Base-by-base conservation (phyloP, 2,113 vertebrate genomes). In the Nipponia nippon region DNA sequence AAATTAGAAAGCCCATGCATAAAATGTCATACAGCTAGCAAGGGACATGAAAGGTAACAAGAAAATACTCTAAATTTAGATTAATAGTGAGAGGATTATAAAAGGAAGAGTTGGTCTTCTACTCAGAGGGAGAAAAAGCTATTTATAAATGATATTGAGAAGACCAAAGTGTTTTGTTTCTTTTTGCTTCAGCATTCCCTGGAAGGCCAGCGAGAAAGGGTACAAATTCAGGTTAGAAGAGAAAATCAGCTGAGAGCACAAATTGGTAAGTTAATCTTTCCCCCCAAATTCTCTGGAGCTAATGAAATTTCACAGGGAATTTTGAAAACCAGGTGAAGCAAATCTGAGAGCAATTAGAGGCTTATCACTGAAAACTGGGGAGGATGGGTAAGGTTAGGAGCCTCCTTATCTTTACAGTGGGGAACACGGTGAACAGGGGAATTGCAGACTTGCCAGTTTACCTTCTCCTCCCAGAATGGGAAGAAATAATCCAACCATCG, bases 11-110 rank as follows among this genome's bases (percentile, higher is more conserved):
- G 30, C 9, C 40, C 34, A 22, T 76, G 84, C 82, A 88, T 69
- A 87, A 97, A 96, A 96, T 94, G 73, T 88, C 93, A 91, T 65
- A 42, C 11, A 83, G 65, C 62, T 83, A 90, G 44, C 89, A 90
- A 90, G 85, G 75, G 66, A 86, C 23, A 62, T 70, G 22, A 91
- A 85, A 93, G 19, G 32, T 62, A 95, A 76, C 27, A 94, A 73
- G 78, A 88, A 93, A 93, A 91, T 94, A 83, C 13, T 90, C 75
- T 90, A 94, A 61, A 75, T 77, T 94, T 90, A 90, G 90, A 85
- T 85, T 91, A 84, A 75, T 81, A 65, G 61, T 58, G 36, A 96
- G 55, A 85, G 44, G 61, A 83, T 90, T 90, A 67, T 49, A 49
- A 85, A 87, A 69, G 70, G 19, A 89, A 75, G 58, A 61, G 19